Conservation (phyloP, 2,113 vertebrate species). For the Oxygymnocypris stewartii region DNA sequence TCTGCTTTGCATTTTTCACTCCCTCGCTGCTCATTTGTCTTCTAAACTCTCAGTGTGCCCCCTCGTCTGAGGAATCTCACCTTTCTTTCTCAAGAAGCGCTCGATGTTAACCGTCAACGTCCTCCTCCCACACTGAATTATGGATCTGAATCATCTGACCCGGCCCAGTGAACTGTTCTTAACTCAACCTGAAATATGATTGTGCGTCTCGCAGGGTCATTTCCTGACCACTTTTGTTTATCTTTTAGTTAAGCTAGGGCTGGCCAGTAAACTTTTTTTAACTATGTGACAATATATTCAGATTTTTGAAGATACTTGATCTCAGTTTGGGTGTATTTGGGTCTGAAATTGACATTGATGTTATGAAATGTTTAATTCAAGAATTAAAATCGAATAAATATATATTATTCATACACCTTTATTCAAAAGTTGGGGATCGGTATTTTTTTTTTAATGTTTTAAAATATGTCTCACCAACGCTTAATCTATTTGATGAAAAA, state of each 20-base stretch:
- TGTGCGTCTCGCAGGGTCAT: slow-evolving; percentile 29
- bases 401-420: background rate
- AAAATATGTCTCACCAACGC: background rate
- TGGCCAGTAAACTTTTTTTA: background rate
- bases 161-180: slow-evolving; percentile 46
- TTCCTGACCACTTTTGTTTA: slow-evolving; percentile 42
- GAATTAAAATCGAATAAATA: background rate
- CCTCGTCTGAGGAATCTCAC: slow-evolving; percentile 63
- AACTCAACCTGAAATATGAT: slow-evolving; percentile 42
- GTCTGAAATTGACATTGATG: background rate
- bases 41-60: slow-evolving; percentile 66
- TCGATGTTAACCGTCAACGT: slow-evolving; percentile 59
- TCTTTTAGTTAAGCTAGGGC: background rate
- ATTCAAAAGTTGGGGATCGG: background rate
- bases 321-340: background rate
- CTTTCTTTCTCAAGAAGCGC: slow-evolving; percentile 55
- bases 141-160: slow-evolving; percentile 49
- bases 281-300: background rate
- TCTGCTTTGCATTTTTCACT: slow-evolving; percentile 80
- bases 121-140: slow-evolving; percentile 53
- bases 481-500: background rate
- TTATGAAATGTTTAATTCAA: background rate
- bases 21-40: slow-evolving; percentile 74
- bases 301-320: background rate
- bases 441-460: background rate